Evolutionary conservation across 2,113 vertebrate genomes (phyloP).

Genomic region (Gymnarchus niloticus): DNA sequence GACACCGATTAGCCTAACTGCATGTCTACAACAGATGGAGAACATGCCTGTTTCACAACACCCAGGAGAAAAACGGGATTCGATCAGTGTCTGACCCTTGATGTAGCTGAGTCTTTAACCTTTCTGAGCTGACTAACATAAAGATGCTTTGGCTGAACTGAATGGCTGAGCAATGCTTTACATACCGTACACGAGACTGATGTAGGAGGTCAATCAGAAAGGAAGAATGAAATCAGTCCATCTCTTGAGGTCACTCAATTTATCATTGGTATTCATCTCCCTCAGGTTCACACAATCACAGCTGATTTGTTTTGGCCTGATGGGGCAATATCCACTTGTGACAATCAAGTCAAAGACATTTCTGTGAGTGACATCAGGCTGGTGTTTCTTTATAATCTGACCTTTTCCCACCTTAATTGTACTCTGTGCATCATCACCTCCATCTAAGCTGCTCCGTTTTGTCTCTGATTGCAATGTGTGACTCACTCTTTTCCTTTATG

Average conservation of each 20-base stretch:
- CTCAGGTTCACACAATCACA: not conserved
- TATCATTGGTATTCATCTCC: not conserved
- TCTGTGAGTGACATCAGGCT: not conserved
- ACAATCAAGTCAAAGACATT: not conserved
- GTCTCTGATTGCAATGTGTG: not conserved
- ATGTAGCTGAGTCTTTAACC: not conserved
- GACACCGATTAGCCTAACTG: not conserved
- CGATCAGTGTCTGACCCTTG: too few relatives aligned
- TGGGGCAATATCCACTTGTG: not conserved
- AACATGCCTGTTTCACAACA: too few relatives aligned
- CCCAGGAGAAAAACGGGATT: too few relatives aligned
- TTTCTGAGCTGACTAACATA: not conserved
- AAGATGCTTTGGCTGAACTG: not conserved
- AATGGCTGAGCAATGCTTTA: not conserved
- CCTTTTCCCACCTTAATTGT: not conserved
- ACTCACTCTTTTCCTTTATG: not conserved
- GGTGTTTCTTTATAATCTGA: not conserved
- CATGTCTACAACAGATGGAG: not conserved
- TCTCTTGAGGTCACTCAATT: not conserved
- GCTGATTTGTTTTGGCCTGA: not conserved
- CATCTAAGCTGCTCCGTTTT: not conserved
- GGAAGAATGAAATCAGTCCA: not conserved
- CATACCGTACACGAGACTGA: not conserved
- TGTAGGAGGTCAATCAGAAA: not conserved
- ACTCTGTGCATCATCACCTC: not conserved